Base-by-base conservation (phyloP, 2,888 invertebrate genomes). In the Masnerella sp. region DNA sequence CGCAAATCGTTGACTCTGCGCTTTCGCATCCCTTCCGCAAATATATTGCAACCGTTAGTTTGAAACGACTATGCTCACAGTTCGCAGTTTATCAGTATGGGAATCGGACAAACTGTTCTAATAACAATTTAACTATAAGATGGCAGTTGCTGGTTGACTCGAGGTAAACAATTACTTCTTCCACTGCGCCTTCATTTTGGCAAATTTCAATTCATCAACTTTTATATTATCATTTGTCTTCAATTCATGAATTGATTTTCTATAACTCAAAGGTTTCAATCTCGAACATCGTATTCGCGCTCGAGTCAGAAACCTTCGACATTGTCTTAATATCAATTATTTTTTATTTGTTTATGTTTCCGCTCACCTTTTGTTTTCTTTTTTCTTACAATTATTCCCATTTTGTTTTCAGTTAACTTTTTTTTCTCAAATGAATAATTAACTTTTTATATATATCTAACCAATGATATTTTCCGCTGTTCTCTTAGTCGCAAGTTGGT, bases 111-210 rank as follows among this genome's bases (percentile, higher is more conserved):
- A 61, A 62, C 61, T 61, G 56, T 62, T 62, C n/a, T 42, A 62
- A 62, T 70, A 70, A 70, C 62, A 70, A 70, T 70, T 70, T 62
- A 70, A 54, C 49, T 70, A 62, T 62, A 70, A 70, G 62, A 62
- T 70, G 56, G 70, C 70, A 70, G 62, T 69, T 40, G 45, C 61
- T 69, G 69, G 58, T 32, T 61, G 42, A 69, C 42, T 54, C 54
- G 65, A 65, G 65, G 65, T 65, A 18, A 56, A 54, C n/a, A 4
- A 17, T 12, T 25, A 14, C 18, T 8, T 40, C 5, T 25, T 28
- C 25, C 25, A n/a, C n/a, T n/a, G n/a, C n/a, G n/a, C n/a, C n/a
- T n/a, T n/a, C n/a, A n/a, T n/a, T n/a, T n/a, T n/a, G n/a, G n/a
- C n/a, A n/a, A n/a, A n/a, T n/a, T n/a, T n/a, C n/a, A n/a, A n/a